phyloP scores from a whole-genome alignment of 2,113 vertebrate species.

The Nothoprocta perdicaria region DNA sequence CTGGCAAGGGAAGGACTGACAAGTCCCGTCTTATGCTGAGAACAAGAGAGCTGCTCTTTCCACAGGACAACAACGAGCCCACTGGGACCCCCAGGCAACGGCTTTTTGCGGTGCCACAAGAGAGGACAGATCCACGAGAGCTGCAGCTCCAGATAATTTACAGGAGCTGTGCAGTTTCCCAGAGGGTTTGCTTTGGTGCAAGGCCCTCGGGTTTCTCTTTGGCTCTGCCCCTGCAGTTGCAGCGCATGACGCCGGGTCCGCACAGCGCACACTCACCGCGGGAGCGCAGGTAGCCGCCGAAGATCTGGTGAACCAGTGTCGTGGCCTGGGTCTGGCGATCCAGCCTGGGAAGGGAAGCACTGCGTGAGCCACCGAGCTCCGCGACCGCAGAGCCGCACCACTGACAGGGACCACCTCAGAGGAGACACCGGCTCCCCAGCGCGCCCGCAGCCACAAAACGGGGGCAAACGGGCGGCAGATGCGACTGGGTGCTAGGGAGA shows the following conservation, averaged over 20 bases:
- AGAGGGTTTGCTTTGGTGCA: too few species aligned
- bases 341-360: slow-evolving; percentile 75
- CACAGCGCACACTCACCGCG: slow-evolving; percentile 79
- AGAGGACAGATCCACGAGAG: neutral
- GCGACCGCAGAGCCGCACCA: too few species aligned
- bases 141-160: neutral
- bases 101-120: neutral
- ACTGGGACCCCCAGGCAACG: neutral
- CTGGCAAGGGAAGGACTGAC: neutral
- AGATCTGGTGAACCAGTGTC: slow-evolving; percentile 94
- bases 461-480: neutral
- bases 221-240: neutral
- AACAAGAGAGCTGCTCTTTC: neutral
- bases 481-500: neutral
- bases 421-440: fast-evolving
- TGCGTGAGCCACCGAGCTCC: neutral
- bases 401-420: neutral
- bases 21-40: neutral
- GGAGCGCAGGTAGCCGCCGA: slow-evolving; percentile 94
- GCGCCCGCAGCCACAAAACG: neutral
- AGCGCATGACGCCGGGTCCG: too few species aligned
- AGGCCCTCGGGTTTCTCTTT: neutral
- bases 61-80: neutral
- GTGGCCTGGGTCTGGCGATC: slow-evolving; percentile 95
- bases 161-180: fast-evolving